phyloP scores from a whole-genome alignment of 2,888 invertebrate species.

The Drosophila phalerata region DNA sequence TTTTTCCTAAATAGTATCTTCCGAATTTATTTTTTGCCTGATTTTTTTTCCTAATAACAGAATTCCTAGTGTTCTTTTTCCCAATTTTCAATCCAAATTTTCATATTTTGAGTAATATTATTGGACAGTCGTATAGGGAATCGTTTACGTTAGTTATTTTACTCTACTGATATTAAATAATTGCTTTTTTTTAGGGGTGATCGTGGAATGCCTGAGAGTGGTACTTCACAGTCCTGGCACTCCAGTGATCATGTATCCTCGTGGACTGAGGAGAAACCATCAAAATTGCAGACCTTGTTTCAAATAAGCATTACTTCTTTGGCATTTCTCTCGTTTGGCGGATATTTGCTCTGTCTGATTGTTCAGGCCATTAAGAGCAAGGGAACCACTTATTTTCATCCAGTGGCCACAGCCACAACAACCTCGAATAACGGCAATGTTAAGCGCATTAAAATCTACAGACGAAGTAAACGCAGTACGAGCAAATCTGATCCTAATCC shows the following conservation, averaged over 20 bases:
- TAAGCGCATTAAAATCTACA: conserved; percentile 84
- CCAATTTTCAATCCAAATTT: too few relatives aligned
- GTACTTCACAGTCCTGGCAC: conserved; percentile 32
- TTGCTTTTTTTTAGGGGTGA: conserved; percentile 10
- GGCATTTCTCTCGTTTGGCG: conserved; percentile 94
- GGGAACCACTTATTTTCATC: conserved; percentile 85
- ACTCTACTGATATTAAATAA: too few relatives aligned
- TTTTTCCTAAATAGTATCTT: too few relatives aligned
- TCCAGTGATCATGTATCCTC: conserved; percentile 23
- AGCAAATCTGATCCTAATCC: not conserved
- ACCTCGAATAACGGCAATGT: conserved; percentile 71
- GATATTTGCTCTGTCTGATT: conserved; percentile 92
- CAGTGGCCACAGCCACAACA: conserved; percentile 75
- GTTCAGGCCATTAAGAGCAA: conserved; percentile 91
- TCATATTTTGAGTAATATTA: too few relatives aligned
- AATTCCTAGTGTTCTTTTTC: too few relatives aligned
- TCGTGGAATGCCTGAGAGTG: conserved; percentile 15
- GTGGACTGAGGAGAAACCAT: conserved; percentile 85
- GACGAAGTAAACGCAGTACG: conserved; percentile 69
- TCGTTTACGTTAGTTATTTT: too few relatives aligned
- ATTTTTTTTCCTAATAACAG: too few relatives aligned
- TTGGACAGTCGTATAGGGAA: too few relatives aligned
- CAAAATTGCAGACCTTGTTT: conserved; percentile 91
- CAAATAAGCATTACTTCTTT: conserved; percentile 92
- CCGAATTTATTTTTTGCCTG: too few relatives aligned